Conservation (phyloP, 2,888 invertebrate species). For the Cremastinae sp. region DNA sequence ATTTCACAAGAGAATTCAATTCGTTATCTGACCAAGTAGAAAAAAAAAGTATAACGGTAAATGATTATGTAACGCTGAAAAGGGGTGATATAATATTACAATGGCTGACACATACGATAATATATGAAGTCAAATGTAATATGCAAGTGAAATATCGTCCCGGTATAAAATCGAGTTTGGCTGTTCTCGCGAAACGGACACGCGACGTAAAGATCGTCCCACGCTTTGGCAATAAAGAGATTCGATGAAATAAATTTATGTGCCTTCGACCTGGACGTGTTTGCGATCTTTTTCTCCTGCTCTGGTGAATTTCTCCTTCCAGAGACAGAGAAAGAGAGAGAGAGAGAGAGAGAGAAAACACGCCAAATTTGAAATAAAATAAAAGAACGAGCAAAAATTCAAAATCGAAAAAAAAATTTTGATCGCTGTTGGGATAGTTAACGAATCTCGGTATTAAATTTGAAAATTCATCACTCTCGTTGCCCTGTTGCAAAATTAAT, state of each 20-base stretch:
- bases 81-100: not conserved
- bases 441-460: constrained; percentile 41
- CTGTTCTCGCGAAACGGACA: constrained; percentile 19
- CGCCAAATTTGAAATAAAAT: constrained; percentile 9
- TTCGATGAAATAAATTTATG: constrained; percentile 55
- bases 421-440: constrained; percentile 39
- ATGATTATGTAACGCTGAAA: constrained; percentile 4
- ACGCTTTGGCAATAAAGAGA: constrained; percentile 52
- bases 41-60: constrained; percentile 13
- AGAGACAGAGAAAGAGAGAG: constrained; percentile 29
- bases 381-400: no score
- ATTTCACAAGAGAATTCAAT: no score
- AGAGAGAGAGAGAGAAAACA: constrained; percentile 9
- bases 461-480: constrained; percentile 37
- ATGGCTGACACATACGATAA: constrained; percentile 14
- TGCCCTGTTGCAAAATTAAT: constrained; percentile 42
- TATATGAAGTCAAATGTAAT: constrained; percentile 27
- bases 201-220: constrained; percentile 50
- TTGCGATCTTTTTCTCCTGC: constrained; percentile 15
- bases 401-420: no score
- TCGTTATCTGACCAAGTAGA: constrained; percentile 10
- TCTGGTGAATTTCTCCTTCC: constrained; percentile 4
- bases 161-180: constrained; percentile 33
- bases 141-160: constrained; percentile 31
- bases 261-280: constrained; percentile 32